Conservation (phyloP, 2,113 vertebrate genomes). For the Myotis davidii region DNA sequence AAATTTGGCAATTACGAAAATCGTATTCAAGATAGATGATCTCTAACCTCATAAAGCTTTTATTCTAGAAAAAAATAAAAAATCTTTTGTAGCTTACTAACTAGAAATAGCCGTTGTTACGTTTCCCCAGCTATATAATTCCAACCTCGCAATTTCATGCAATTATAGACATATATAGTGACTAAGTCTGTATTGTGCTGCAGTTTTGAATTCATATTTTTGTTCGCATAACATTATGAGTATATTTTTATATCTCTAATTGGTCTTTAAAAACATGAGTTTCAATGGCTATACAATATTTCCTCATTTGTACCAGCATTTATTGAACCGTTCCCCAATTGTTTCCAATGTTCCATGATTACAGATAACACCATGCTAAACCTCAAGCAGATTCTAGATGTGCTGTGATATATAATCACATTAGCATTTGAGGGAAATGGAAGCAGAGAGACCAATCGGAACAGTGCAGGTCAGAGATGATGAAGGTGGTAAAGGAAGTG, state of each 20-base stretch:
- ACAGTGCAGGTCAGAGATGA: neutral
- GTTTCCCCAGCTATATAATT: neutral
- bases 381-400: neutral
- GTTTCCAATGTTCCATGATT: neutral
- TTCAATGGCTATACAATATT: neutral
- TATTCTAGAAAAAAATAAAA: neutral
- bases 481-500: rapidly evolving
- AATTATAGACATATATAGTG: neutral
- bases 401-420: neutral
- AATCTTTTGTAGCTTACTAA: neutral
- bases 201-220: slow-evolving; percentile 12
- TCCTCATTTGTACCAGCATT: neutral
- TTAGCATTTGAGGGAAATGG: neutral
- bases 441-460: neutral
- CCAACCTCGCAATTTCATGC: neutral
- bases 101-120: neutral
- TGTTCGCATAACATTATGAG: neutral
- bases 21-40: neutral
- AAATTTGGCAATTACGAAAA: neutral
- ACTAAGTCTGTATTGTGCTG: neutral
- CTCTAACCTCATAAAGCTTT: neutral
- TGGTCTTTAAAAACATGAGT: neutral
- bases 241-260: slow-evolving; percentile 21
- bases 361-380: neutral
- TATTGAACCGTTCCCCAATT: neutral